phyloP scores from a whole-genome alignment of 1,140 invertebrate genomes.

The Diorhabda sublineata region DNA sequence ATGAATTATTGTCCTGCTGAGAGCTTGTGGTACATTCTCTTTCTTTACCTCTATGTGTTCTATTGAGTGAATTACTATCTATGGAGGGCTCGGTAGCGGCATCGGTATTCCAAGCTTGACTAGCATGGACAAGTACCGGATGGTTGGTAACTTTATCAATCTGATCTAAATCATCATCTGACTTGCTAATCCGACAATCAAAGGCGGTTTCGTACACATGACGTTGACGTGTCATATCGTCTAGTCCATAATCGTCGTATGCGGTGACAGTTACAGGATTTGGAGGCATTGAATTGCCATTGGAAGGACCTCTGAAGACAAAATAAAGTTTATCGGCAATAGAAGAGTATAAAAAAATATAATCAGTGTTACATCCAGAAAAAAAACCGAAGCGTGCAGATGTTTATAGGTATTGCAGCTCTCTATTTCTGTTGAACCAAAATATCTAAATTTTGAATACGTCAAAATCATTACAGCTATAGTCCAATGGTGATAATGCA shows the following conservation, averaged over 20 bases:
- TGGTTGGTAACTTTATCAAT: conserved; percentile 76
- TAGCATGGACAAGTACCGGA: conserved; percentile 62
- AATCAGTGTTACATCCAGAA: too few relatives aligned
- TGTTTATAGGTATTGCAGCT: too few relatives aligned
- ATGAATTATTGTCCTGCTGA: conserved; percentile 10
- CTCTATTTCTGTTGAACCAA: too few relatives aligned
- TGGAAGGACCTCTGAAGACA: conserved; percentile 26
- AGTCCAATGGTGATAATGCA: too few relatives aligned
- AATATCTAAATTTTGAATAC: too few relatives aligned
- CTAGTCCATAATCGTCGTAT: conserved; percentile 44
- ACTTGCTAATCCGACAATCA: conserved; percentile 78
- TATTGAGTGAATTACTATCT: conserved; percentile 6
- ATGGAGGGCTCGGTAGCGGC: background rate
- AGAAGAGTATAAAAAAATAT: too few relatives aligned
- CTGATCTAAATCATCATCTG: conserved; percentile 76
- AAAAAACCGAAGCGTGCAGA: too few relatives aligned
- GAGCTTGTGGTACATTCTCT: conserved; percentile 3
- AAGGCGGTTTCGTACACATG: conserved; percentile 86
- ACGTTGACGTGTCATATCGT: conserved; percentile 64
- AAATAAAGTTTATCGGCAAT: background rate
- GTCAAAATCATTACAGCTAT: too few relatives aligned
- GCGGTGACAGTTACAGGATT: conserved; percentile 47
- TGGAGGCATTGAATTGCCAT: conserved; percentile 49
- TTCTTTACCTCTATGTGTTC: background rate
- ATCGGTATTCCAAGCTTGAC: conserved; percentile 19